Conservation (phyloP, 1,140 invertebrate species). For the Wiebesia pumilae region DNA sequence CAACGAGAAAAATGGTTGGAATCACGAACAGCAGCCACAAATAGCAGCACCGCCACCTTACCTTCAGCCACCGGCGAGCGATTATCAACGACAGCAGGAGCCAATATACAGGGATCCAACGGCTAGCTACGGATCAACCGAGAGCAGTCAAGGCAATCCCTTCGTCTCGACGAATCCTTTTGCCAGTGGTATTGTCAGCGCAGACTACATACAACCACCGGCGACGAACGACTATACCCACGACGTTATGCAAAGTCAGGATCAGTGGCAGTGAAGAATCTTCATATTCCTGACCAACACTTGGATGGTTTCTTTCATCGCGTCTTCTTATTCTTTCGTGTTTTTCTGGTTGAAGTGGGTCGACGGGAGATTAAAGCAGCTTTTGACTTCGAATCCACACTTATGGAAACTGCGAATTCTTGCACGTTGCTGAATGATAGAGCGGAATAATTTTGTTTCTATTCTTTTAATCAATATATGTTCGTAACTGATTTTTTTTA, state of each 20-base stretch:
- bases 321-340: too few relatives aligned
- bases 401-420: not conserved
- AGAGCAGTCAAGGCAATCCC: conserved; percentile 67
- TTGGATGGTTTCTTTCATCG: conserved; percentile 9
- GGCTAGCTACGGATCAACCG: conserved; percentile 70
- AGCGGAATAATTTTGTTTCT: not conserved
- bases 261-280: conserved; percentile 65
- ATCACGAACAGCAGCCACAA: not conserved
- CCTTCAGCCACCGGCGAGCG: conserved; percentile 46
- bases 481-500: not conserved
- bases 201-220: conserved; percentile 68
- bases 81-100: conserved; percentile 57
- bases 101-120: conserved; percentile 55
- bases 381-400: not conserved
- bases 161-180: conserved; percentile 72
- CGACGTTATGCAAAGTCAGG: conserved; percentile 65
- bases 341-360: not conserved
- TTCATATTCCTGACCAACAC: conserved; percentile 36
- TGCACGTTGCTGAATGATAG: not conserved
- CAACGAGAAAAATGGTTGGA: not conserved
- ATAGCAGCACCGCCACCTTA: conserved; percentile 30
- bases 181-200: conserved; percentile 61
- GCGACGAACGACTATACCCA: conserved; percentile 68
- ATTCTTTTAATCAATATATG: not conserved
- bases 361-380: not conserved